Evolutionary conservation across 2,888 invertebrate species (phyloP).

Genomic region (Scaptomyza parva): DNA sequence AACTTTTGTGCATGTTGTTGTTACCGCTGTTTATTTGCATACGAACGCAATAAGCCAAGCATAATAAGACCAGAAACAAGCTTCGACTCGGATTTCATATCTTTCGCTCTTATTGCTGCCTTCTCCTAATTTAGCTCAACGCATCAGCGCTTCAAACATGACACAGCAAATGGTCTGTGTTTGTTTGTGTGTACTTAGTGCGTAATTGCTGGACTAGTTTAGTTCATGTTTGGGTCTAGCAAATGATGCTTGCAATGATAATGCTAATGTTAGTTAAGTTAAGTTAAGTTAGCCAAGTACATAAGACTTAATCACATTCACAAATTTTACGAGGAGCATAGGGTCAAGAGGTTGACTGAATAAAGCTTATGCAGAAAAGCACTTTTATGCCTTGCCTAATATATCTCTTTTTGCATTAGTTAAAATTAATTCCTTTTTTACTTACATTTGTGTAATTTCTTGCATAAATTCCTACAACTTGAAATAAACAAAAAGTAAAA

Average conservation of each 20-base stretch:
- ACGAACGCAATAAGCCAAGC: conserved; percentile 61
- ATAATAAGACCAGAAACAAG: conserved; percentile 53
- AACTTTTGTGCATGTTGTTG: conserved; percentile 32
- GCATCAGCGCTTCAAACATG: conserved; percentile 55
- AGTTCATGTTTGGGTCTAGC: conserved; percentile 48
- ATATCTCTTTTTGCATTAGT: too few species aligned
- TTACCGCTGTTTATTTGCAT: conserved; percentile 67
- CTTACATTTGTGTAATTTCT: not conserved
- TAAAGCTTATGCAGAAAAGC: not conserved
- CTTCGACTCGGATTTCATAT: too few species aligned
- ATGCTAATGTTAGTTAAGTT: conserved; percentile 25
- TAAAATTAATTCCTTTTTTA: not conserved
- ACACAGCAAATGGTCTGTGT: conserved; percentile 62
- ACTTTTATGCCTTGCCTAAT: not conserved
- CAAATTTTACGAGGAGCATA: not conserved
- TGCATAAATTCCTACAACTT: not conserved
- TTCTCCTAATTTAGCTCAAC: conserved; percentile 13
- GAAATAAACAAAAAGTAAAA: not conserved
- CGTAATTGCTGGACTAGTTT: conserved; percentile 48
- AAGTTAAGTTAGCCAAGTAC: conserved; percentile 15
- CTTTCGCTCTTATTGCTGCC: conserved; percentile 54
- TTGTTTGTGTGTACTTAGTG: conserved; percentile 57
- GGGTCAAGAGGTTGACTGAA: not conserved
- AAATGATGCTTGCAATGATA: conserved; percentile 65
- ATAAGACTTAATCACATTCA: not conserved